Base-by-base conservation (phyloP, 2,113 vertebrate species). In the Taurulus bubalis region DNA sequence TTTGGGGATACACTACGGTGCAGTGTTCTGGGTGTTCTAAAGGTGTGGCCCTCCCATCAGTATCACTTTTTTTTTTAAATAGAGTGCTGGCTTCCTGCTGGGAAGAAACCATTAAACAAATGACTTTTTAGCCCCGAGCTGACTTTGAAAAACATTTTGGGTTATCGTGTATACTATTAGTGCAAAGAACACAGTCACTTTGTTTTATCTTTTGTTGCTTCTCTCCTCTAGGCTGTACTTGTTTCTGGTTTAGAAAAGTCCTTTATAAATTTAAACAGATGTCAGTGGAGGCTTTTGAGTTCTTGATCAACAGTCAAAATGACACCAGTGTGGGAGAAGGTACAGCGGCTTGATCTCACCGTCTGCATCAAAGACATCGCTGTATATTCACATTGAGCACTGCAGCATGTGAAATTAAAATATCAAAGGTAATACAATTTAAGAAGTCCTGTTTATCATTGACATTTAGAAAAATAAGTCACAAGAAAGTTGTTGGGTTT, bases 71-170 rank as follows among this genome's bases (percentile, higher is more conserved):
- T 90, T 91, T 87, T 90, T 91, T 91, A 94, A 94, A 93, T 91
- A 94, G 92, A 85, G 24, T 28, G 26, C 36, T 71, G 79, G 85
- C 83, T 79, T 91, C 92, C 89, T 91, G 87, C 93, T 94, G 94
- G 82, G 92, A 75, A 69, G 69, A 91, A 91, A 93, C 83, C 85
- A 94, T 95, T 95, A 92, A 90, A 94, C 89, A 94, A 94, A 94
- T 94, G 92, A 89, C 92, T 93, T 92, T 93, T 93, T 87, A 87
- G 87, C 87, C 89, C 69, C 62, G 45, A 89, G 88, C 88, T 92
- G 92, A 94, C 92, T 92, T 91, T 91, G 93, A 91, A 89, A 92
- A 91, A 86, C 87, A 92, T 79, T 80, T 84, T 18, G 75, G 86
- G 86, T 88, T 88, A 87, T 62, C 74, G 75, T 86, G 84, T 88